Conservation (phyloP, 2,113 vertebrate species). For the Pseudorectes ferrugineus region DNA sequence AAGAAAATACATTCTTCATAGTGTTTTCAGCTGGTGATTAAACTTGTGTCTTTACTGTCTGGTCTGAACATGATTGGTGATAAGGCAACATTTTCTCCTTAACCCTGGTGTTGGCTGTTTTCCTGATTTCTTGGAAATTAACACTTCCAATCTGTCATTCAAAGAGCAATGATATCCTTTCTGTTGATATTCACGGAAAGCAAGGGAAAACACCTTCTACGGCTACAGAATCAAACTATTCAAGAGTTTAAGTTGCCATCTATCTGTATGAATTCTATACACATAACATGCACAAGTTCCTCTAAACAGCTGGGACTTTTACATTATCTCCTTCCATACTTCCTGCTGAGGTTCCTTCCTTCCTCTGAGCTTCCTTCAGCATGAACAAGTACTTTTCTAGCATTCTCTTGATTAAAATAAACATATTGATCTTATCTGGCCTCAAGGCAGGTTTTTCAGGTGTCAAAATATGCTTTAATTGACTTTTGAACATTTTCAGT, state of each 20-base stretch:
- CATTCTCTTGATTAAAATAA: background rate
- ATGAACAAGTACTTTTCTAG: background rate
- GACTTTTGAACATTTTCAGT: background rate
- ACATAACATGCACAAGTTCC: background rate
- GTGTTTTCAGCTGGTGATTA: background rate
- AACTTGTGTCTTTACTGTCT: background rate
- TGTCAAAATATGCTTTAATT: background rate
- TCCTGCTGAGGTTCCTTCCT: no score
- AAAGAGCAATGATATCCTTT: background rate
- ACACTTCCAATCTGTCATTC: background rate
- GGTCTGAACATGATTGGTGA: background rate
- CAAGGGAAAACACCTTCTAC: background rate
- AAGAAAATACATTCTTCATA: background rate
- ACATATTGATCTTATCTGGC: background rate
- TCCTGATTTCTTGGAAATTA: background rate
- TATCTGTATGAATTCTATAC: background rate
- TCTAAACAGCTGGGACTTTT: background rate
- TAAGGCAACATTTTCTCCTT: background rate
- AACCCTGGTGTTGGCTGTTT: background rate
- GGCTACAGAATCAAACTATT: background rate
- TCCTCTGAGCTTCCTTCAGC: background rate
- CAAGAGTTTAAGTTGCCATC: background rate
- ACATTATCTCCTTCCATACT: background rate
- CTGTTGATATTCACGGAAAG: background rate
- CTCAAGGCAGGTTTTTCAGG: background rate